phyloP scores from a whole-genome alignment of 2,113 vertebrate genomes.

The Cyprinodon tularosa region DNA sequence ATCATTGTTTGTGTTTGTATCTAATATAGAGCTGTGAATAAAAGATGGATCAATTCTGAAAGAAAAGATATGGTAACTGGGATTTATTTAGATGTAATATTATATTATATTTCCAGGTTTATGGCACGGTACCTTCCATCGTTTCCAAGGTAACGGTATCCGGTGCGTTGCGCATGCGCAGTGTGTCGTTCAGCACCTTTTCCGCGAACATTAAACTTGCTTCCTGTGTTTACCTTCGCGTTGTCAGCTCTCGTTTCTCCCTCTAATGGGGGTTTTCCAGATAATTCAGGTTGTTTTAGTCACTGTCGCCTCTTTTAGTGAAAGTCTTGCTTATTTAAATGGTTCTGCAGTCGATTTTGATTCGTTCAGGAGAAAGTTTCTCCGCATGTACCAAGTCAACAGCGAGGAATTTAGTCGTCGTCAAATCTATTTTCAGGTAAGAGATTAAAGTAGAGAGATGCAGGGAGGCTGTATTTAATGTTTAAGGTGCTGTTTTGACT shows the following conservation, averaged over 20 bases:
- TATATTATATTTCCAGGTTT: no score
- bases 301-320: not conserved
- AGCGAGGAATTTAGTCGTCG: constrained; percentile 34
- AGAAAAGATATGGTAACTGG: no score
- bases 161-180: constrained; percentile 37
- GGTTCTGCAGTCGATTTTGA: constrained; percentile 19
- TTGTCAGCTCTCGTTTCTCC: not conserved
- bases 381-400: constrained; percentile 25
- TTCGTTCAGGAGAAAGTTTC: constrained; percentile 36
- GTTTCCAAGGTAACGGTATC: constrained; percentile 25
- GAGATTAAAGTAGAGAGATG: not conserved
- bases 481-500: not conserved
- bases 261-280: constrained; percentile 24
- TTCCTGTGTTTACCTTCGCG: not conserved
- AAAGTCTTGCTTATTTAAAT: not conserved
- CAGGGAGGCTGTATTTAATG: not conserved
- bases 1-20: no score
- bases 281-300: not conserved
- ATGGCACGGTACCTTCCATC: no score
- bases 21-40: no score
- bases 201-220: constrained; percentile 14
- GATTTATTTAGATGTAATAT: no score
- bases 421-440: constrained; percentile 52
- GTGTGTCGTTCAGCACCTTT: not conserved
- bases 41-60: no score